Percentiles rank a stretch among this genome's conserved stretches.
Evolutionary conservation across 2,797 vertebrate genomes (phyloP).

Genomic region (Sarcophilus harrisii): DNA sequence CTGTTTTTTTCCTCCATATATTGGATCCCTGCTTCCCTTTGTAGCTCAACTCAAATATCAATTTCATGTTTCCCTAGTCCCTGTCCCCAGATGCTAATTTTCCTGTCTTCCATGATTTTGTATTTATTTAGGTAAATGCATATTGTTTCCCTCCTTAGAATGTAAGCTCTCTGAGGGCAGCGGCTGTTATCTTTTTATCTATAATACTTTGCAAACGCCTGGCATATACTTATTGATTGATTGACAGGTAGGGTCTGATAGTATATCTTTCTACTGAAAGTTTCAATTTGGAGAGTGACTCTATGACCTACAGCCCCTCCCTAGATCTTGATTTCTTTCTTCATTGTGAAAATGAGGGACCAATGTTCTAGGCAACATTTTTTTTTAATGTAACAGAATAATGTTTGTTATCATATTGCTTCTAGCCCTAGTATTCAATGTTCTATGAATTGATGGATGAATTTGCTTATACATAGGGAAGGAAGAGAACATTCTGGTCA

Average conservation of each 20-base stretch:
- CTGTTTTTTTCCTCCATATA: not conserved
- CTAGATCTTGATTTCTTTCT: not conserved
- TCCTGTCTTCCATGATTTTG: not conserved
- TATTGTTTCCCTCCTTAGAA: not conserved
- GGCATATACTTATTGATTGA: not conserved
- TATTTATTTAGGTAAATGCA: not conserved
- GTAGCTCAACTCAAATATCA: not conserved
- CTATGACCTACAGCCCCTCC: not conserved
- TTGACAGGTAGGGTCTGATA: not conserved
- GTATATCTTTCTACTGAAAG: not conserved
- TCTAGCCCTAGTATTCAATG: not conserved
- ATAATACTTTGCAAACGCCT: not conserved
- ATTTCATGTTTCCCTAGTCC: not conserved
- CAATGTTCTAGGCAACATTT: not conserved
- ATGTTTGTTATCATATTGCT: not conserved
- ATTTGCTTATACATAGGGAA: not conserved
- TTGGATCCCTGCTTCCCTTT: not conserved
- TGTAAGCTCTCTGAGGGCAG: not conserved
- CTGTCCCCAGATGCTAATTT: not conserved
- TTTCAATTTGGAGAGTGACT: not conserved
- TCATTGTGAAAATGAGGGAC: not conserved
- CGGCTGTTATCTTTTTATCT: not conserved
- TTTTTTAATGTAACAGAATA: not conserved
- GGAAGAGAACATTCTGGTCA: not conserved
- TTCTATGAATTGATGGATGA: not conserved